Conservation (phyloP, 2,797 vertebrate species). For the Poecilia velifera region DNA sequence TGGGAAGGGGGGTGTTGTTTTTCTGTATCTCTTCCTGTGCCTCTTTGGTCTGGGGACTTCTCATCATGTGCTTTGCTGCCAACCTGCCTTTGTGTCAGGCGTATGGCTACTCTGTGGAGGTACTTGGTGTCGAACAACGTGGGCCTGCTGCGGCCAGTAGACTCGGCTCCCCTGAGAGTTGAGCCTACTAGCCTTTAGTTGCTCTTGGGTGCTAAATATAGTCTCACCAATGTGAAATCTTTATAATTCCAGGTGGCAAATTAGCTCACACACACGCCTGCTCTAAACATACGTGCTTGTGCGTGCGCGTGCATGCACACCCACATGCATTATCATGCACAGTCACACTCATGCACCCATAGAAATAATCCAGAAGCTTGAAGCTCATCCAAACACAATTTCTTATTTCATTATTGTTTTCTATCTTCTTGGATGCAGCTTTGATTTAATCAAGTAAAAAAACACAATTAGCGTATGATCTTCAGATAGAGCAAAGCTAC, state of each 20-base stretch:
- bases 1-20: background rate
- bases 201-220: background rate
- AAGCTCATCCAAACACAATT: background rate
- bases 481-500: background rate
- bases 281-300: background rate
- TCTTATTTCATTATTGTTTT: background rate
- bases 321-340: background rate
- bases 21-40: background rate
- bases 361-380: background rate
- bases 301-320: background rate
- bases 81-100: no score
- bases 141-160: background rate
- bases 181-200: background rate
- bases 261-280: background rate
- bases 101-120: no score
- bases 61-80: no score
- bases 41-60: no score
- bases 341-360: background rate
- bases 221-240: background rate
- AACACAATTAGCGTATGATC: no score
- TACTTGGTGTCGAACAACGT: no score
- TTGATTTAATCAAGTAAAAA: background rate
- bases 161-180: background rate
- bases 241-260: background rate
- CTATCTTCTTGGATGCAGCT: background rate